Base-by-base conservation (phyloP, 2,888 invertebrate genomes). In the Cynaeus angustus region DNA sequence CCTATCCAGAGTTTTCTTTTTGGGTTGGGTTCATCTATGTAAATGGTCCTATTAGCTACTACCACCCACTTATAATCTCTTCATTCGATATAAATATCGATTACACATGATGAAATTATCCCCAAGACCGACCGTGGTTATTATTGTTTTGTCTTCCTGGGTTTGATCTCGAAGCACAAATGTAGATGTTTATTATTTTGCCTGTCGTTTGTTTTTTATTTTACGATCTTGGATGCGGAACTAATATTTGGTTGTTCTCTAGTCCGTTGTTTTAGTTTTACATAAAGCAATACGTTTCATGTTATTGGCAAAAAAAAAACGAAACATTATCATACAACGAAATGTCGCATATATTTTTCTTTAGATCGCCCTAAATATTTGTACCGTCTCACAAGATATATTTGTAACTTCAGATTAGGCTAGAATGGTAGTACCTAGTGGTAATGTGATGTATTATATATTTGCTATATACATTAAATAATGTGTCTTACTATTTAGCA, bases 161-260 rank as follows among this genome's bases (percentile, higher is more conserved):
- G 81, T 84, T 80, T 82, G 83, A 84, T 84, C 84, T 83, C 83
- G 80, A 82, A 82, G 83, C 83, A 83, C 84, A 83, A 81, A 80
- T 76, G 71, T 76, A 70, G 68, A 66, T 70, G 61, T 55, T 72
- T 75, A 70, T 65, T 56, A 43, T 48, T 50, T 64, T 66, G 66
- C 64, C 56, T 70, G 64, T 53, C 55, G 52, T 64, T 62, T 70
- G 50, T 41, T 38, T 64, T 70, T 8, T n/a, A n/a, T n/a, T 41
- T 45, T 74, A 73, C 70, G 14, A 71, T 77, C 74, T 76, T 81
- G 76, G 72, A 78, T 77, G 75, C 77, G 78, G 79, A 79, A 77
- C 81, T 77, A 80, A 81, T 80, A 78, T 80, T 81, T 79, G 77
- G 74, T 68, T 58, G 56, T 41, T 38, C 14, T 66, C 66, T 71